Conservation (phyloP, 2,113 vertebrate species). For the Clarias macrocephalus region DNA sequence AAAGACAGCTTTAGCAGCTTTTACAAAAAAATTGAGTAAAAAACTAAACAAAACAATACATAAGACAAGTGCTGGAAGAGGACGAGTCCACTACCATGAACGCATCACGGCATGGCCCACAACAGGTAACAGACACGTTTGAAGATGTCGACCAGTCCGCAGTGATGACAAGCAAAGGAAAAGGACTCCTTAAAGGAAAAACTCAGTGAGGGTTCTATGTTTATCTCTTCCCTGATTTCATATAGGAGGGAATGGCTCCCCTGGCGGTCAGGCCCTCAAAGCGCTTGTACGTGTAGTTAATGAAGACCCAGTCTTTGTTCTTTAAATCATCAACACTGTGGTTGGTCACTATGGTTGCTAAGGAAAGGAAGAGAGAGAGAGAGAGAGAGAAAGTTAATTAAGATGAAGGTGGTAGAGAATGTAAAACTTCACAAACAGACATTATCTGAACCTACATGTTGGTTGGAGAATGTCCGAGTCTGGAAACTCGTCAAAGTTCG, state of each 20-base stretch:
- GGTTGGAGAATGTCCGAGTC: constrained; percentile 98
- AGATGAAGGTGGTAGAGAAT: not conserved
- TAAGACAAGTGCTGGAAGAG: constrained; percentile 34
- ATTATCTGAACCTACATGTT: constrained; percentile 72
- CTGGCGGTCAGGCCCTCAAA: constrained; percentile 95
- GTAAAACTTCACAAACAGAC: not conserved
- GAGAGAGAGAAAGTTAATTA: not conserved
- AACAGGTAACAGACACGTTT: constrained; percentile 20
- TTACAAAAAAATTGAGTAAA: not conserved
- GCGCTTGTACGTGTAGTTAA: constrained; percentile 99
- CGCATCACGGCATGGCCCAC: constrained; percentile 7
- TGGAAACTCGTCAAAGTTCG: constrained; percentile 98
- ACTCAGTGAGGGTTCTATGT: not conserved
- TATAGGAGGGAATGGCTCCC: constrained; percentile 94
- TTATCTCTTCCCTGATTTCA: constrained; percentile 91
- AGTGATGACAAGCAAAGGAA: constrained; percentile 14
- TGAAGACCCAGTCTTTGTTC: constrained; percentile 99
- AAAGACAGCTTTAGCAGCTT: not conserved
- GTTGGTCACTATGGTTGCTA: constrained; percentile 73
- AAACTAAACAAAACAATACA: not conserved
- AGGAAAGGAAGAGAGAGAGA: not conserved
- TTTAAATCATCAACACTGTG: constrained; percentile 93
- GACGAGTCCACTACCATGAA: constrained; percentile 19
- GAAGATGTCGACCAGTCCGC: not conserved
- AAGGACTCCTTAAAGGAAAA: constrained; percentile 6